Evolutionary conservation across 2,888 invertebrate species (phyloP).

Genomic region (Lasioglossum oenotherae): DNA sequence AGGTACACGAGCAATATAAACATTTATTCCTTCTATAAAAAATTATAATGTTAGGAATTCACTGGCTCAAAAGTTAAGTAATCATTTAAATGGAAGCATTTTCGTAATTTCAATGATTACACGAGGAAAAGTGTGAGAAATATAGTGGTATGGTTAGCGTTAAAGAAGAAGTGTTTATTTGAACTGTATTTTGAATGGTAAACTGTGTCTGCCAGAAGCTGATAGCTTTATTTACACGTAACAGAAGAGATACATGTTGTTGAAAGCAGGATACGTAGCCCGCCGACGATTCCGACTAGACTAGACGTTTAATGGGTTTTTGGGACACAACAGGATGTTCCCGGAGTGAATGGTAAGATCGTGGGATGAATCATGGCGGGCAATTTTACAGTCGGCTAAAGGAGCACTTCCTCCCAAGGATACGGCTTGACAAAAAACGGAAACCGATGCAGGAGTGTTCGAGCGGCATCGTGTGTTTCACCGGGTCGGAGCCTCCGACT

Average conservation of each 20-base stretch:
- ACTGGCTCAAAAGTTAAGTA: too few relatives aligned
- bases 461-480: constrained; percentile 54
- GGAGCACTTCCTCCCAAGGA: constrained; percentile 49
- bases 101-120: background rate
- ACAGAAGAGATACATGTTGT: background rate
- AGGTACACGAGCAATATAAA: too few relatives aligned
- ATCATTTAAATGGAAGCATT: too few relatives aligned
- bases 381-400: constrained; percentile 72
- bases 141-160: background rate
- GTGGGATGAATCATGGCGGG: constrained; percentile 50
- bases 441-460: constrained; percentile 75
- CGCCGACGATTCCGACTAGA: background rate
- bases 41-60: too few relatives aligned
- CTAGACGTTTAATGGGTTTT: constrained; percentile 9
- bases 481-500: constrained; percentile 34
- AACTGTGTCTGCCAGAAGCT: background rate
- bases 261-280: background rate
- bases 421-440: constrained; percentile 71
- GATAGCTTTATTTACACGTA: background rate
- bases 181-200: background rate
- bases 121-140: background rate
- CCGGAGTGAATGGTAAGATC: constrained; percentile 1
- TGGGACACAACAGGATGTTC: constrained; percentile 1
- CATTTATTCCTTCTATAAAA: too few relatives aligned
- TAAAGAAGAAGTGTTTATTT: background rate